Conservation (phyloP, 1,140 invertebrate genomes). For the Ips nitidus region DNA sequence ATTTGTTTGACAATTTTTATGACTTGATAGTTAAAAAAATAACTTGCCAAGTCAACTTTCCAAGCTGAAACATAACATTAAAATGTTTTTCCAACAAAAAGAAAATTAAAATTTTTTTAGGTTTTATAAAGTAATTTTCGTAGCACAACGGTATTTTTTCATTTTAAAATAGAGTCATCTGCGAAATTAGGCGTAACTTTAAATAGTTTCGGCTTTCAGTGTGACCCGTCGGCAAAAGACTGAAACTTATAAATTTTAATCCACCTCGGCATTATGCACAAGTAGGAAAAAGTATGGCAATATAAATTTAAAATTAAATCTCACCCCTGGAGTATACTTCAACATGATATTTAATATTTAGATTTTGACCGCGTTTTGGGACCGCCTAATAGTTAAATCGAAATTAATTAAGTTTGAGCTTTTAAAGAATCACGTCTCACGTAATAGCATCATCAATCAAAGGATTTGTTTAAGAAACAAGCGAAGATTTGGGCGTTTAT, state of each 20-base stretch:
- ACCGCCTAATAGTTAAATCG: neutral
- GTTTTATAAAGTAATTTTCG: too few relatives aligned
- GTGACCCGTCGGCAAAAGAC: too few relatives aligned
- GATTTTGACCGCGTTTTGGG: conserved; percentile 1
- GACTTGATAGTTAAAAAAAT: too few relatives aligned
- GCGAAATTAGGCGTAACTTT: too few relatives aligned
- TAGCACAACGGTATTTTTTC: too few relatives aligned
- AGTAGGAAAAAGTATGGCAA: conserved; percentile 9
- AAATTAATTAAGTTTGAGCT: neutral
- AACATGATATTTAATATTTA: conserved; percentile 16
- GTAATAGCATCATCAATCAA: neutral
- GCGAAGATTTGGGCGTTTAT: neutral
- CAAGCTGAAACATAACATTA: too few relatives aligned
- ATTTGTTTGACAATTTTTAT: too few relatives aligned
- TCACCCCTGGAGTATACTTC: conserved; percentile 6
- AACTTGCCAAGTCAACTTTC: too few relatives aligned
- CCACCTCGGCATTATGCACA: conserved; percentile 10
- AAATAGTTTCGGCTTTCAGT: too few relatives aligned
- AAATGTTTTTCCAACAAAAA: too few relatives aligned
- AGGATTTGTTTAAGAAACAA: conserved; percentile 1
- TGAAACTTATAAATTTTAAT: conserved; percentile 13
- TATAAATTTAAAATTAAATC: conserved; percentile 23
- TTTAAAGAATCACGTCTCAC: conserved; percentile 3
- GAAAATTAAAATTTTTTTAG: too few relatives aligned
- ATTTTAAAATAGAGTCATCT: too few relatives aligned